Conservation (phyloP, 2,113 vertebrate genomes). For the Melanocharis versteri region DNA sequence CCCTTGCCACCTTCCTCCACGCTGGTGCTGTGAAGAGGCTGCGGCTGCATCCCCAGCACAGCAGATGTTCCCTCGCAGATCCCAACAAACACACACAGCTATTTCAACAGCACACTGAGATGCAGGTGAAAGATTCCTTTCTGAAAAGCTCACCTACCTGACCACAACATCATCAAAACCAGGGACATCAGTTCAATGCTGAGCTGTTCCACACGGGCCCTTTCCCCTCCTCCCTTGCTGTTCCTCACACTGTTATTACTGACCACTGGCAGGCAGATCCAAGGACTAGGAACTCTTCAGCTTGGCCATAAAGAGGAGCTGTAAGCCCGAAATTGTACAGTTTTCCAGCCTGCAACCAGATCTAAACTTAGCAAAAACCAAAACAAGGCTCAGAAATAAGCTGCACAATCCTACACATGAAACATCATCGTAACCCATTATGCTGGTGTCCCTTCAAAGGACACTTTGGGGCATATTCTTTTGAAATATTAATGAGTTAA, state of each 20-base stretch:
- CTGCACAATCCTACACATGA: background rate
- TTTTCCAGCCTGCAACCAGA: background rate
- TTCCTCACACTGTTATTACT: background rate
- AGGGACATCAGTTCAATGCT: background rate
- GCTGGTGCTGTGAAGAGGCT: background rate
- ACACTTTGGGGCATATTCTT: background rate
- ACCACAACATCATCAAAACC: background rate
- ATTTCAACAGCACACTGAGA: background rate
- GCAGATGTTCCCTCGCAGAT: background rate
- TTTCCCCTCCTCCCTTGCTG: background rate
- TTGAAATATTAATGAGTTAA: background rate
- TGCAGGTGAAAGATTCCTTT: background rate
- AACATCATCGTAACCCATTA: background rate
- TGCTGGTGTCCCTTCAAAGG: background rate
- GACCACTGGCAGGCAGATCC: background rate
- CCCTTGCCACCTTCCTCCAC: background rate
- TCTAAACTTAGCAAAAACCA: background rate
- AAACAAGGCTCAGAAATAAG: background rate
- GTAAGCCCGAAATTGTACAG: background rate
- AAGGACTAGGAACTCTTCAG: background rate
- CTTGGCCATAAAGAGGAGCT: background rate
- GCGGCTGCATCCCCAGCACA: background rate
- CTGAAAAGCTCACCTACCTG: background rate
- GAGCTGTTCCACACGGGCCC: background rate
- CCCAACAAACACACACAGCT: background rate